Evolutionary conservation across 1,140 invertebrate species (phyloP).

Genomic region (Agrilus planipennis): DNA sequence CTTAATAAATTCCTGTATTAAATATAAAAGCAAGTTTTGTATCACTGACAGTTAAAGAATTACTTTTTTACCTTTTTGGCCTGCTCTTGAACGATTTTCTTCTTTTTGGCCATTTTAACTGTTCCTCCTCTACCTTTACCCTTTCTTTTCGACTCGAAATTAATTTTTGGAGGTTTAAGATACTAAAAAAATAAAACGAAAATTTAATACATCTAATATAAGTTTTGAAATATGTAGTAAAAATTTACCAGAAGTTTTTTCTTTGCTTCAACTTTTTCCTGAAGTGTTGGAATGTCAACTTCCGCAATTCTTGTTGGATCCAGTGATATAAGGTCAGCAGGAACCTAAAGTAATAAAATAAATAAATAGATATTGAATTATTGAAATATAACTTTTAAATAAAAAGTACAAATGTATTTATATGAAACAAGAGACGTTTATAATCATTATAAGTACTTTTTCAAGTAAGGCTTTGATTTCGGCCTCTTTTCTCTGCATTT

Average conservation of each 20-base stretch:
- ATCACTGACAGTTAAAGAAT: too few relatives aligned
- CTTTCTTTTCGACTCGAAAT: constrained; percentile 63
- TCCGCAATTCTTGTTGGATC: constrained; percentile 65
- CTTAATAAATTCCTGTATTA: too few relatives aligned
- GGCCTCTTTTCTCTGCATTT: constrained; percentile 77
- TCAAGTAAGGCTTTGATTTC: constrained; percentile 96
- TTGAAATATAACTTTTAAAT: too few relatives aligned
- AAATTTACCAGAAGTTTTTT: constrained; percentile 53
- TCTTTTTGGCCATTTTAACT: constrained; percentile 59
- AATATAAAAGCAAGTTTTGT: too few relatives aligned
- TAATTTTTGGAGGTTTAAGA: constrained; percentile 63
- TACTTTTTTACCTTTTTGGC: constrained; percentile 54
- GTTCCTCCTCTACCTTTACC: constrained; percentile 67
- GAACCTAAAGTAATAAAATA: too few relatives aligned
- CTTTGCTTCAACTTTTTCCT: constrained; percentile 71
- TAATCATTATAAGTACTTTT: too few relatives aligned
- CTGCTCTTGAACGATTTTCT: constrained; percentile 63
- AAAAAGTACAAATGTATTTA: too few relatives aligned
- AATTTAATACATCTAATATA: background rate
- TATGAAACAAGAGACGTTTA: too few relatives aligned
- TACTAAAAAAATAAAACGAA: constrained; percentile 43
- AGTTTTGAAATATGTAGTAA: constrained; percentile 2
- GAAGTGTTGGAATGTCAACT: constrained; percentile 63
- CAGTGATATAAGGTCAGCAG: constrained; percentile 82
- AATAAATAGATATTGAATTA: too few relatives aligned